Evolutionary conservation across 2,888 invertebrate species (phyloP).

Genomic region (Synergus itoensis): DNA sequence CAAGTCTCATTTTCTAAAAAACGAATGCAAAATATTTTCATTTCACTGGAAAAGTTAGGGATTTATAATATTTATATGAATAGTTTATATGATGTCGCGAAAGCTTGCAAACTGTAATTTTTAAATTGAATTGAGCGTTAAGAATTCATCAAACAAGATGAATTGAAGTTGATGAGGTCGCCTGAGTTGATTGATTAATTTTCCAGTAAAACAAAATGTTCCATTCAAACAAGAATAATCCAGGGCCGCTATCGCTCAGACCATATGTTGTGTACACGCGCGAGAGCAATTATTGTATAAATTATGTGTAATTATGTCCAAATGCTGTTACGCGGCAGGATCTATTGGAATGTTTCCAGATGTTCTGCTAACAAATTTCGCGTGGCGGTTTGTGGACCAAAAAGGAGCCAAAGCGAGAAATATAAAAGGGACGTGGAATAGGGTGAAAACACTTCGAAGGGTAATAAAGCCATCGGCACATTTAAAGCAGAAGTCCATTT

Average conservation of each 20-base stretch:
- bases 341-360: slow-evolving; percentile 55
- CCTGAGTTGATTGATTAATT: background rate
- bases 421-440: slow-evolving; percentile 28
- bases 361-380: slow-evolving; percentile 50
- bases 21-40: background rate
- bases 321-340: slow-evolving; percentile 46
- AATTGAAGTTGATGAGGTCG: background rate
- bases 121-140: background rate
- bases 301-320: slow-evolving; percentile 48
- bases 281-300: slow-evolving; percentile 41
- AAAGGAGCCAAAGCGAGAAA: slow-evolving; percentile 25
- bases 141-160: background rate
- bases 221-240: slow-evolving; percentile 35
- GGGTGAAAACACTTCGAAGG: slow-evolving; percentile 36
- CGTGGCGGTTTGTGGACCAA: slow-evolving; percentile 21
- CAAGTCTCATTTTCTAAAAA: background rate
- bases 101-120: background rate
- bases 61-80: no score
- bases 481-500: slow-evolving; percentile 23
- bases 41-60: no score
- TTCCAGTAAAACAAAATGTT: background rate
- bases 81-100: no score
- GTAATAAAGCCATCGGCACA: slow-evolving; percentile 40
- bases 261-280: slow-evolving; percentile 31
- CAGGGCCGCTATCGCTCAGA: slow-evolving; percentile 4